Evolutionary conservation across 2,113 vertebrate genomes (phyloP).

Genomic region (Mirza zaza): DNA sequence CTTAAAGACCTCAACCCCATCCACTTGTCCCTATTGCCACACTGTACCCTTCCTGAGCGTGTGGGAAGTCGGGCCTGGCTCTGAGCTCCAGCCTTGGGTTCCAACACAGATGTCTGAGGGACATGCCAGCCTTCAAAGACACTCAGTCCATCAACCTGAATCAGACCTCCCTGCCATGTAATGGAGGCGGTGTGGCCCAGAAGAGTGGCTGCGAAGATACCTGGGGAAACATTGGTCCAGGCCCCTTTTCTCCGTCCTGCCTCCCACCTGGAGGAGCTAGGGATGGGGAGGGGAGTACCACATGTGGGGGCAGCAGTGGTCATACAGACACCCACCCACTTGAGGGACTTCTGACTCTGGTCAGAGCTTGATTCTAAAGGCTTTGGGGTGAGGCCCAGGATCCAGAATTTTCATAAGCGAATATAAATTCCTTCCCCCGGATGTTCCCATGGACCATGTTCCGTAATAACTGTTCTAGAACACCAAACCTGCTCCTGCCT

Average conservation of each 20-base stretch:
- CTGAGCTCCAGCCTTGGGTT: background rate
- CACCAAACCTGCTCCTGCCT: background rate
- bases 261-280: background rate
- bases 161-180: background rate
- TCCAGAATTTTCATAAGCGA: background rate
- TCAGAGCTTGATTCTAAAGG: background rate
- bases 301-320: fast-evolving
- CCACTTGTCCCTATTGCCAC: background rate
- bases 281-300: too few species aligned
- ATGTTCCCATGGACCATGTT: background rate
- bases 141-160: background rate
- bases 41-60: background rate
- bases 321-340: background rate
- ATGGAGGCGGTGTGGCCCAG: background rate
- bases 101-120: background rate
- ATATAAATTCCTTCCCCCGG: background rate
- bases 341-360: background rate
- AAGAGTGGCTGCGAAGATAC: background rate
- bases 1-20: background rate
- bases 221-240: background rate
- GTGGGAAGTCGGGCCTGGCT: background rate
- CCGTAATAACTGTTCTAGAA: background rate
- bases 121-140: background rate
- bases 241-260: background rate
- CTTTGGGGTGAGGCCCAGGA: background rate